These are phyloP conservation scores for Mesocentrotus franciscanus DNA, from an alignment of 53 echinoderm and acorn worm genomes.

Conservation along the genomic window DNA sequence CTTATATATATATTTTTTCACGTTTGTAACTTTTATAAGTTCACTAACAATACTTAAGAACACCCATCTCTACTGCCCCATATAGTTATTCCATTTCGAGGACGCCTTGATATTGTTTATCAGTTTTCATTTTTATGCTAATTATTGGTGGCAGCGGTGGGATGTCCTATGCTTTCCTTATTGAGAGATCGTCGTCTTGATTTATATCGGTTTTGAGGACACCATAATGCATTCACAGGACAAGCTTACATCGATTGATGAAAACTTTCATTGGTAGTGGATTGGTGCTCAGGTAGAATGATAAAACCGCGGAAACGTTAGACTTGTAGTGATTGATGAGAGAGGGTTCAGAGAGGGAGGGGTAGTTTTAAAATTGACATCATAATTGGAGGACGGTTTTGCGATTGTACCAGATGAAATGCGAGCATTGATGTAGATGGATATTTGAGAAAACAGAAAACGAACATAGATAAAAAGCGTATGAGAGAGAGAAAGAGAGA, in stretches of 20 bases:
- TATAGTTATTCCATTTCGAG: too few species aligned
- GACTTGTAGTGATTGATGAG: background rate
- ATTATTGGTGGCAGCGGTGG: background rate
- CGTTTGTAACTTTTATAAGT: too few species aligned
- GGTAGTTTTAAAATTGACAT: background rate
- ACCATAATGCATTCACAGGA: background rate
- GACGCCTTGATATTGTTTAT: too few species aligned
- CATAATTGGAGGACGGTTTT: background rate
- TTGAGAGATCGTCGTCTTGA: background rate
- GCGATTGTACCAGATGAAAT: background rate
- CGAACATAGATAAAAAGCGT: background rate
- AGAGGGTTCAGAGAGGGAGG: background rate
- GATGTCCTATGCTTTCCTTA: background rate
- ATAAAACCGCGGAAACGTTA: background rate
- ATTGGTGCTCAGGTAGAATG: background rate
- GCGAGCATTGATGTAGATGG: background rate
- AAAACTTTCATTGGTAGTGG: background rate
- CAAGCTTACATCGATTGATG: constrained; percentile 3
- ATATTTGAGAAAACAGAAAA: background rate
- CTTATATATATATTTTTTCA: too few species aligned
- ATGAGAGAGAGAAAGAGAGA: background rate
- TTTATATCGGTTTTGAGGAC: constrained; percentile 12
- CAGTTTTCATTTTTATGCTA: background rate
- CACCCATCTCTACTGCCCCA: too few species aligned
- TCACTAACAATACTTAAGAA: too few species aligned